A percentile compares a stretch with the other conserved stretches of the same genome.
Evolutionary conservation across 37 sponge, comb jelly and placozoan species (phyloP).

Genomic region (Oopsacas minuta): DNA sequence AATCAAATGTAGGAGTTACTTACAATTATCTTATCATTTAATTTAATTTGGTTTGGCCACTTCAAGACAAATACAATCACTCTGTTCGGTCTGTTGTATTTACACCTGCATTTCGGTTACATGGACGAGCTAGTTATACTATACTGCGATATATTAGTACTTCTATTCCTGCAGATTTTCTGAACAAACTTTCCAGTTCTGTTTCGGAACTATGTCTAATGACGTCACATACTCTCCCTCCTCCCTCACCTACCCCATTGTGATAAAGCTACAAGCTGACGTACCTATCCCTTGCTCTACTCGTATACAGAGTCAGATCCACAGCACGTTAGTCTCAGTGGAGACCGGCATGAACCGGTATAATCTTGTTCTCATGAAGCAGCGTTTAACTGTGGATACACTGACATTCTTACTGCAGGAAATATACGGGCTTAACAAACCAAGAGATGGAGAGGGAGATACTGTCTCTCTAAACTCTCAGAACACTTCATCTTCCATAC

Average conservation of each 20-base stretch:
- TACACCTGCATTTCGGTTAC: no score
- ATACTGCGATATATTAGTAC: no score
- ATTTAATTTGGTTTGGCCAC: no score
- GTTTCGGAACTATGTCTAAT: background rate
- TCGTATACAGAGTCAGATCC: background rate
- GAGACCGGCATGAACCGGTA: background rate
- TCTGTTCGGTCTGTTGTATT: no score
- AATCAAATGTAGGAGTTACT: no score
- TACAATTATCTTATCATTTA: no score
- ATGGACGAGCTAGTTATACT: no score
- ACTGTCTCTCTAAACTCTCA: background rate
- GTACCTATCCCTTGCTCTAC: background rate
- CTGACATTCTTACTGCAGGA: slow-evolving; percentile 11
- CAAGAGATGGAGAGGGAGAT: background rate
- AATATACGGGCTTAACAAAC: background rate
- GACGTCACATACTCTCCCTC: background rate
- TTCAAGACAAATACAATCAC: no score
- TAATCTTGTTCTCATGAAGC: background rate
- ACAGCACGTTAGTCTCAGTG: background rate
- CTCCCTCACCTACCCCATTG: background rate
- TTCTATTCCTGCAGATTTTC: background rate
- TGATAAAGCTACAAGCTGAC: background rate
- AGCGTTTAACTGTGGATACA: background rate
- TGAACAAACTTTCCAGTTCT: background rate
- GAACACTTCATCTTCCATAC: background rate